Base-by-base conservation (phyloP, 2,888 invertebrate genomes). In the Orthosia gothica region DNA sequence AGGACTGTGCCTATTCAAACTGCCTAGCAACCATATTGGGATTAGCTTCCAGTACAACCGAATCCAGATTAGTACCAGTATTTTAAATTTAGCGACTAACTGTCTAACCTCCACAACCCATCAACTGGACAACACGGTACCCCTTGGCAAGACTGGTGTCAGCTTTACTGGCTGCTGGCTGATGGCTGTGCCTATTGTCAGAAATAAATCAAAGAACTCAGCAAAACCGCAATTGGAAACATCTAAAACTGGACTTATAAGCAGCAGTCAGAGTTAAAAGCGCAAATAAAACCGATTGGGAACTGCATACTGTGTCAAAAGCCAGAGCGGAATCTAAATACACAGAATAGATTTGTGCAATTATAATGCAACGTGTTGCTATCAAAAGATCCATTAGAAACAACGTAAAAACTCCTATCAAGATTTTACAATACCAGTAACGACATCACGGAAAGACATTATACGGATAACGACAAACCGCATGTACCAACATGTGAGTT, bases 401-500 rank as follows among this genome's bases (percentile, higher is more conserved):
- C 55, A 52, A 26, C 62, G 62, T 32, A 66, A 18, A 69, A 57
- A 65, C 13, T 1, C 9, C 2, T 47, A 70, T 66, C 62, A 40
- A 20, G 45, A 57, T 65, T 45, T n/a, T 45, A 23, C n/a, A 5
- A 55, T 18, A 26, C 12, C 16, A 26, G 15, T 64, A 70, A 78
- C 45, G 40, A 58, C 57, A 64, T 65, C n/a, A 74, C 47, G 18
- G 23, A 45, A 26, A 69, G 82, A 79, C n/a, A n/a, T n/a, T 66
- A 74, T 68, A 65, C 32, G 16, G 15, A 57, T 54, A n/a, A 26
- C 32, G 23, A 54, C 20, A 20, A 40, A 57, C 57, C 57, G 57
- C 79, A 68, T 79, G 73, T 59, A 26, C 20, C 13, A 50, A 74
- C 81, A 81, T 82, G 79, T 82, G 79, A 65, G 20, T 47, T 18